Percentiles rank a stretch among this genome's conserved stretches.
These are phyloP conservation scores for Chaitophorus viminalis DNA, from an alignment of 2,888 invertebrate species.

Conservation along the genomic window DNA sequence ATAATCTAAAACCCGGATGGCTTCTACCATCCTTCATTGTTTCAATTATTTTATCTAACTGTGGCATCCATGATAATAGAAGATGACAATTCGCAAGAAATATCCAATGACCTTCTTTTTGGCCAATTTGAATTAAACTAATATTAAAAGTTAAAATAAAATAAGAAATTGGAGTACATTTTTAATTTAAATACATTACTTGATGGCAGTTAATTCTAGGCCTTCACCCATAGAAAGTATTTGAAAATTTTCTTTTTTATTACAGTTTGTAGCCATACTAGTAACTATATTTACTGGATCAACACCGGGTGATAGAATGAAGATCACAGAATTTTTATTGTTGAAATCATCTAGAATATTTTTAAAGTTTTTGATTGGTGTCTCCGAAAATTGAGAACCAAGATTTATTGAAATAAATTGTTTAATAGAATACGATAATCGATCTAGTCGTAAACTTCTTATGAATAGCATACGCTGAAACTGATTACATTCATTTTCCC, in stretches of 20 bases:
- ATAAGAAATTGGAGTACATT: slow-evolving; percentile 64
- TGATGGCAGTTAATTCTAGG: slow-evolving; percentile 87
- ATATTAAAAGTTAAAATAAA: slow-evolving; percentile 74
- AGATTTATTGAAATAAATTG: slow-evolving; percentile 90
- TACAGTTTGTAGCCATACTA: slow-evolving; percentile 20
- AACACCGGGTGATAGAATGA: slow-evolving; percentile 93
- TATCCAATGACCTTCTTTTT: slow-evolving; percentile 88
- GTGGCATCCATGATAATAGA: slow-evolving; percentile 86
- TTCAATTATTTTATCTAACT: slow-evolving; percentile 91
- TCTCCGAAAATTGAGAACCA: slow-evolving; percentile 83
- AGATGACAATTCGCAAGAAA: slow-evolving; percentile 85
- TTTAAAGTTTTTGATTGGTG: slow-evolving; percentile 80
- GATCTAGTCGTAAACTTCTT: slow-evolving; percentile 83
- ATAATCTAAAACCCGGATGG: slow-evolving; percentile 76
- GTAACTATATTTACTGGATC: slow-evolving; percentile 82
- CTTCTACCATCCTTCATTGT: slow-evolving; percentile 78
- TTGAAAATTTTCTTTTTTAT: slow-evolving; percentile 84
- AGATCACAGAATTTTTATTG: slow-evolving; percentile 87
- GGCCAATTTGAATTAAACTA: slow-evolving; percentile 81
- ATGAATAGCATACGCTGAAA: slow-evolving; percentile 87
- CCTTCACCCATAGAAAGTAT: slow-evolving; percentile 95
- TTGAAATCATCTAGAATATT: slow-evolving; percentile 88
- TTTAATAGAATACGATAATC: slow-evolving; percentile 82
- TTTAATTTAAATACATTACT: slow-evolving; percentile 73
- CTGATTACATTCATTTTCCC: slow-evolving; percentile 84